Base-by-base conservation (phyloP, 2,888 invertebrate species). In the Halictus ligatus region DNA sequence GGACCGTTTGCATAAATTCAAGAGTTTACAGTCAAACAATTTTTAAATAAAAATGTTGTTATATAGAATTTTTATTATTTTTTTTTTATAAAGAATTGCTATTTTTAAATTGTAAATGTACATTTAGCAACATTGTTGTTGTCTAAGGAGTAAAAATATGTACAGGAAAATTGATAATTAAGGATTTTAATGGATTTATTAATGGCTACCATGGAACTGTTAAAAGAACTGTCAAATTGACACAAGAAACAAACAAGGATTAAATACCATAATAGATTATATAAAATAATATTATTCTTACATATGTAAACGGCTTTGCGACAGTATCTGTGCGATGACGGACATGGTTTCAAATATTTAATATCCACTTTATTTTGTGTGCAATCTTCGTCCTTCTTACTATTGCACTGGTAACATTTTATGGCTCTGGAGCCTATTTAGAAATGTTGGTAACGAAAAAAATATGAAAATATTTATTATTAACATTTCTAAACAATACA, bases 371-470 rank as follows among this genome's bases (percentile, higher is more conserved):
- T 84, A 54, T 84, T 87, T 18, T 74, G 40, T 0, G 85, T 81
- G 75, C 94, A 94, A 72, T 89, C 85, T 13, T 80, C 29, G 79
- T 92, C 89, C 74, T 78, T 85, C 75, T 80, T 85, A 77, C 92
- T 94, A 64, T 88, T 90, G 79, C 93, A 93, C 85, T 93, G 93
- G 83, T 92, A 93, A 89, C 93, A 94, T 71, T 90, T 89, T 76
- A 89, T 89, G 40, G 89, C 90, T 84, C 83, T 89, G 75, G 89
- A 92, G 78, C 88, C 92, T 94, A 81, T 69, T 72, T 75, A 4
- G 18, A 6, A 21, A 6, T 12, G 29, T 58, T 35, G 40, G 72
- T 4, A 46, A 74, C 15, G 10, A 7, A 67, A 46, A 35, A 78
- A 1, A n/a, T 21, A 13, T 5, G 35, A 60, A 71, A 60, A 48